phyloP scores from a whole-genome alignment of 2,113 vertebrate genomes.

The Illadopsis cleaveri region DNA sequence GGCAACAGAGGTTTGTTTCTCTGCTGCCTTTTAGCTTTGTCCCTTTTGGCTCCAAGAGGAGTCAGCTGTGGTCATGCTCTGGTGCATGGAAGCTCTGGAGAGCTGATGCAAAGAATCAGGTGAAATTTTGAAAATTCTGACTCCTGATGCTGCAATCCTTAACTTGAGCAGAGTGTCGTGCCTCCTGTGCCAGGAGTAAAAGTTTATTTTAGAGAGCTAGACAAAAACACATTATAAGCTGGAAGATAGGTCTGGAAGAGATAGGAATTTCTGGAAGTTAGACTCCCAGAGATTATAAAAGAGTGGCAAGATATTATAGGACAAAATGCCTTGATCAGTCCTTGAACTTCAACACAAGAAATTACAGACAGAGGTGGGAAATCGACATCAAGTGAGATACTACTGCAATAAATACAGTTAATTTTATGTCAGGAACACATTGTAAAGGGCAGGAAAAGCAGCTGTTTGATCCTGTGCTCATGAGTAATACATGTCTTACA shows the following conservation, averaged over 20 bases:
- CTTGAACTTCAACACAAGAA: not conserved
- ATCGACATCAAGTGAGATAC: not conserved
- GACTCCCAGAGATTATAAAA: not conserved
- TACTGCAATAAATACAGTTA: not conserved
- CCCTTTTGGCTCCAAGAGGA: not conserved
- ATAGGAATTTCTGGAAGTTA: not conserved
- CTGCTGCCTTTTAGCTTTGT: not conserved
- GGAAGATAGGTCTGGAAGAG: not conserved
- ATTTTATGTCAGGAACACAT: not conserved
- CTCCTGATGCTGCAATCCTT: not conserved
- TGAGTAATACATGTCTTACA: not conserved
- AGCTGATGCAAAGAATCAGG: not conserved
- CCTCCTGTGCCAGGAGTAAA: not conserved
- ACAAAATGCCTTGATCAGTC: not conserved
- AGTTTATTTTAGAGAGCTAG: not conserved
- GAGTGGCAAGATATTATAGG: not conserved
- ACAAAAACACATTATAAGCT: not conserved
- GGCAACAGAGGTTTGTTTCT: constrained; percentile 12
- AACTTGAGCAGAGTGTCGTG: not conserved
- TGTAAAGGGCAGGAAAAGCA: constrained; percentile 16
- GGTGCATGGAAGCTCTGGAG: not conserved
- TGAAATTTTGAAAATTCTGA: not conserved
- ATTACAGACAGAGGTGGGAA: not conserved
- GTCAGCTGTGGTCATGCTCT: fast-evolving
- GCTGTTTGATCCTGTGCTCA: not conserved